These are phyloP conservation scores for Phyllotreta striolata DNA, from an alignment of 2,888 invertebrate species.

Conservation along the genomic window DNA sequence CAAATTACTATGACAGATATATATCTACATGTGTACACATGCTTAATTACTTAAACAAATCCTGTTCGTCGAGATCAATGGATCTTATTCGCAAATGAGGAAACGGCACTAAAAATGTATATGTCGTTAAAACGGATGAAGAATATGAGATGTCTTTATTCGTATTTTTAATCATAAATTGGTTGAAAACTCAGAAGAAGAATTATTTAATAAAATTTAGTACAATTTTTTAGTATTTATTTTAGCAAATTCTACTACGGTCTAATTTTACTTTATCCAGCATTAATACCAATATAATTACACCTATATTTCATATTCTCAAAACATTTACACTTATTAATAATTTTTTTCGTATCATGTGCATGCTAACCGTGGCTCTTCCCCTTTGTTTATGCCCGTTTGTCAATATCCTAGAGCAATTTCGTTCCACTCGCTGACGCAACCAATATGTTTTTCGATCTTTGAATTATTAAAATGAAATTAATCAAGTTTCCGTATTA, in stretches of 20 bases:
- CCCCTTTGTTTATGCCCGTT: constrained; percentile 12
- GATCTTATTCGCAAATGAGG: constrained; percentile 8
- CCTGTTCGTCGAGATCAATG: constrained; percentile 27
- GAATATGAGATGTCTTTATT: not conserved
- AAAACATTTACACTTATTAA: no score
- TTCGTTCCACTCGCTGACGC: constrained; percentile 14
- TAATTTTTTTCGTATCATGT: constrained; percentile 3
- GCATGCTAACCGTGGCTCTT: constrained; percentile 7
- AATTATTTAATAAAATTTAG: no score
- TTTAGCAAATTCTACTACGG: no score
- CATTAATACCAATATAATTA: no score
- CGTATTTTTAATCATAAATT: no score
- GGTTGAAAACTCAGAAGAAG: no score
- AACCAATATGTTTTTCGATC: constrained; percentile 21
- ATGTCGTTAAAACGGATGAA: not conserved
- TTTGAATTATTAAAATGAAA: constrained; percentile 22
- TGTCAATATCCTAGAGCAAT: constrained; percentile 21
- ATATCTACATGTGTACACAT: constrained; percentile 32
- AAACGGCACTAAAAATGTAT: not conserved
- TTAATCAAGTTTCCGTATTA: constrained; percentile 10
- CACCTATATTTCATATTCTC: no score
- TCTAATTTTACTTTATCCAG: no score
- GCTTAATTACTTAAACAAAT: constrained; percentile 42
- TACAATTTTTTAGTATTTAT: no score
- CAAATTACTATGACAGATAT: constrained; percentile 42